These are phyloP conservation scores for Nesidiocoris tenuis DNA, from an alignment of 2,888 invertebrate genomes.

Conservation along the genomic window DNA sequence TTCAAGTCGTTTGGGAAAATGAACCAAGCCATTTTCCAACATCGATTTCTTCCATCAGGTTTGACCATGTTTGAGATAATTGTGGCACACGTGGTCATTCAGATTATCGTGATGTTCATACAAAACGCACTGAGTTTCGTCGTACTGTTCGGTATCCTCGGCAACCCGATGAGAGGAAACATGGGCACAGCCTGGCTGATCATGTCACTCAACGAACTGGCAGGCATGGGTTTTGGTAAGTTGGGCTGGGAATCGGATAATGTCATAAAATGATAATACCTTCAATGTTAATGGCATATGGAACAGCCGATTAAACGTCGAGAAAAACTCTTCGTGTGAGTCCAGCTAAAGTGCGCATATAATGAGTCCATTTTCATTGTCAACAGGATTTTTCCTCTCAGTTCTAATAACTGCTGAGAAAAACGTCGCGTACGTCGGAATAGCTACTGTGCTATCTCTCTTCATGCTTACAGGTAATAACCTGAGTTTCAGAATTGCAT, in stretches of 20 bases:
- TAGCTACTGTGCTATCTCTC: conserved; percentile 47
- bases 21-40: too few relatives aligned
- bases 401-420: conserved; percentile 45
- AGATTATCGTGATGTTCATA: conserved; percentile 51
- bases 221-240: conserved; percentile 52
- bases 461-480: conserved; percentile 50
- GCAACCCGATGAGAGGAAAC: conserved; percentile 50
- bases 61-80: conserved; percentile 51
- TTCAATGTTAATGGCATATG: too few relatives aligned
- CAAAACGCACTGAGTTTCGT: conserved; percentile 51
- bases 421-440: conserved; percentile 47
- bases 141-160: conserved; percentile 50
- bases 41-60: conserved; percentile 36
- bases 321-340: too few relatives aligned
- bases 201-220: conserved; percentile 49
- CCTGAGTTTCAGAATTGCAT: too few relatives aligned
- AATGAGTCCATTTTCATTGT: too few relatives aligned
- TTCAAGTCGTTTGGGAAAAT: too few relatives aligned
- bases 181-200: conserved; percentile 48
- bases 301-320: too few relatives aligned
- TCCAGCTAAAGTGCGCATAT: too few relatives aligned
- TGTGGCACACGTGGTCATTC: conserved; percentile 51
- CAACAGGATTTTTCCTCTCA: conserved; percentile 48
- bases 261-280: too few relatives aligned
- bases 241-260: too few relatives aligned